Evolutionary conservation across 2,888 invertebrate genomes (phyloP), one percentile per base, ranked within the genome.

Genomic region (Lagria hirta): DNA sequence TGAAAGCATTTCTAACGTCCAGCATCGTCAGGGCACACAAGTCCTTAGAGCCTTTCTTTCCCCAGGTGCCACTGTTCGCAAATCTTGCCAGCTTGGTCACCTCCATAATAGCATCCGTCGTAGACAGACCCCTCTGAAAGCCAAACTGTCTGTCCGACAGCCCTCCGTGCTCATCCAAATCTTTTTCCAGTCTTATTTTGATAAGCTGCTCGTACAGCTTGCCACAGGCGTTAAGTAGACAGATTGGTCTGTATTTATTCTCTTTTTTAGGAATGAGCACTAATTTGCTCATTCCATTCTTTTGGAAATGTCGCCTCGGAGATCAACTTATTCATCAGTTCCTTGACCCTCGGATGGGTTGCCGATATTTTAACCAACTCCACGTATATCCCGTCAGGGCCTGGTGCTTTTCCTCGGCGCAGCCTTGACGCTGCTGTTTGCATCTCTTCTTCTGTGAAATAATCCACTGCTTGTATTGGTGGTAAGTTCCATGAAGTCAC

Each of bases 201-300:
- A 64, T 41, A 13, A 63, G 12, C 11, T 47, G 48, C 46, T 63
- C 62, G 3, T 50, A 47, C 1, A 61, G 29, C 41, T 61, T 62
- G 3, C 55, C 55, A 5, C 53, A 13, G 7, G 49, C 44, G 44
- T 54, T 42, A 2, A 61, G 42, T 12, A 62, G 29, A 30, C 59
- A 59, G 14, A 62, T 45, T 8, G 58, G 55, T 20, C 59, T 47
- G 37, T 42, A 47, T 6, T 4, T 10, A 6, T 5, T 8, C 2
- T 6, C 8, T 13, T 4, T 4, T 14, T 28, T 14, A 11, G 4
- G 4, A 5, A 40, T 28, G 3, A 56, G 47, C 0, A 54, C 45
- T 4, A 58, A 34, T 3, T 37, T 42, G 5, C 48, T 38, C 11
- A 23, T 58, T 58, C 53, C 56, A 60, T 6, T 17, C 21, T 3